Evolutionary conservation across 2,113 vertebrate genomes (phyloP), one percentile per base, ranked within the genome.

Genomic region (Riparia riparia): DNA sequence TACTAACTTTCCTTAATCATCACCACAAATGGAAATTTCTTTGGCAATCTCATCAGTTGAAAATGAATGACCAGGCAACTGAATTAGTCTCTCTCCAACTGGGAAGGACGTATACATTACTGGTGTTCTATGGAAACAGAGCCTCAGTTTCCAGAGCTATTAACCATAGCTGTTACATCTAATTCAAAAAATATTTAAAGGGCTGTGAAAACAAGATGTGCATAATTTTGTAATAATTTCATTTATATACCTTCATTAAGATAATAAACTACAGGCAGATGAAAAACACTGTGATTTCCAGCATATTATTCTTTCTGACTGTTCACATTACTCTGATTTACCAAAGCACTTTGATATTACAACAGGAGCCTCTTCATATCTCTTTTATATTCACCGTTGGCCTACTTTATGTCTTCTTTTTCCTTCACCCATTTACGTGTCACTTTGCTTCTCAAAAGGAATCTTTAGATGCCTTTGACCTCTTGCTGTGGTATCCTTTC

Each of bases 341-440:
- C 51, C 58, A 63, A 79, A 73, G n/a, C 41, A 28, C 34, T 94
- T 85, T 69, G n/a, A 69, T 79, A 63, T 14, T 74, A 73, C 34
- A 31, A 22, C 6, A 56, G 45, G 47, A 87, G 11, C 60, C 31
- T 85, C 66, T 66, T 87, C 34, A 8, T 66, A n/a, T 50, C 28
- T 84, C 42, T 73, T 90, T 88, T 50, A 47, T 39, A 47, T 72
- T 93, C 73, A 61, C 1, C 3, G 4, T 26, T 96, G 92, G 95
- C 95, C 84, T 83, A 61, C 56, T 97, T 97, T 69, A 31, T 45
- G 49, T 72, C 65, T 66, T 94, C 77, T 85, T 87, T 94, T 89
- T 29, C 64, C 14, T 78, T 96, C 60, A 37, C 31, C 25, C 7
- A 14, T 93, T 86, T 44, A 85, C 41, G 34, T 64, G 29, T 77